Base-by-base conservation (phyloP, 2,797 vertebrate species). In the Silurus lanzhouensis region DNA sequence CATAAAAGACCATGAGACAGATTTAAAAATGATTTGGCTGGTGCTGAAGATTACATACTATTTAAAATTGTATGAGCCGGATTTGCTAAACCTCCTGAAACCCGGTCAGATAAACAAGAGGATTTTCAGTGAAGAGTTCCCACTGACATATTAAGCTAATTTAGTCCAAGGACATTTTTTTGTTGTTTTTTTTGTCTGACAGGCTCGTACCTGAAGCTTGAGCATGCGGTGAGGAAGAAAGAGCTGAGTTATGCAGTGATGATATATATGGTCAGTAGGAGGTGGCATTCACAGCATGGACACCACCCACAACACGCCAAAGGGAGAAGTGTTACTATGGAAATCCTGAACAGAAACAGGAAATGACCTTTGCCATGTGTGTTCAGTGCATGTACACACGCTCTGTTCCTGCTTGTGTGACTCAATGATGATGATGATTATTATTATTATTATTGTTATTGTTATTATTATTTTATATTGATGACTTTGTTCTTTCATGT, bases 51-150 rank as follows among this genome's bases (percentile, higher is more conserved):
- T 84, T 83, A 88, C n/a, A 78, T 85, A 87, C 88, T 92, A 89
- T 92, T 92, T 91, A 83, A 88, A 91, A 81, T 44, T 92, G 91
- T 92, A 91, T 63, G 38, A 84, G 57, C 76, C 80, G 66, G 15
- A 81, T 38, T 70, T 5, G 6, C 17, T 46, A 19, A 71, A 13
- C 22, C 61, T 9, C 44, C 44, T 66, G 61, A 74, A 19, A 82
- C 25, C 25, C 20, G 10, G 81, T 10, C 22, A 1, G 46, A 58
- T 48, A 60, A 60, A 48, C 17, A 80, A 25, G 12, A 66, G 61
- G 22, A 25, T 48, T 79, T 79, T 31, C 14, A 64, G 60, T 52
- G 46, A 52, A 67, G 38, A 52, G 9, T 27, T 81, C 79, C 60
- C 10, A 20, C 15, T 52, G 79, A 67, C 79, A 80, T 44, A 27